Percentiles rank a stretch among this genome's conserved stretches.
phyloP scores from a whole-genome alignment of 2,113 vertebrate genomes.

The Vireo altiloquus region DNA sequence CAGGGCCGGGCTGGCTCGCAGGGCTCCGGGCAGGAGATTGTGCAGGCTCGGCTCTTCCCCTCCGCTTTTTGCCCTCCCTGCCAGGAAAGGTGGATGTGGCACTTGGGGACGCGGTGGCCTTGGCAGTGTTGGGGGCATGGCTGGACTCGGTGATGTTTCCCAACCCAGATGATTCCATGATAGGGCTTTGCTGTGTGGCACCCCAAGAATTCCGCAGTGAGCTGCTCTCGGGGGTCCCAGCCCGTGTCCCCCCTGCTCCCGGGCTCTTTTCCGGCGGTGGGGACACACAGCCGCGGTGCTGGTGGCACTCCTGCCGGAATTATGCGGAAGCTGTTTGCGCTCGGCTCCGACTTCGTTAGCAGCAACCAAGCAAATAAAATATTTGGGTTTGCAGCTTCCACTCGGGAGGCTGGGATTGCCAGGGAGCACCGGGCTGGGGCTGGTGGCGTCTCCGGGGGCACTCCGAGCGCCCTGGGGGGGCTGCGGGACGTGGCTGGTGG shows the following conservation, averaged over 20 bases:
- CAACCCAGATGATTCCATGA: background rate
- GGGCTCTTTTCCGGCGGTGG: background rate
- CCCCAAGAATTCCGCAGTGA: rapidly evolving
- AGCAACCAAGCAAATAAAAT: background rate
- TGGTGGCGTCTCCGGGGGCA: background rate
- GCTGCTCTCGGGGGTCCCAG: background rate
- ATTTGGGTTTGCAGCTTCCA: background rate
- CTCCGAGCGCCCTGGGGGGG: background rate
- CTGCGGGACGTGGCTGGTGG: background rate
- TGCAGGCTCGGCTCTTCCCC: background rate
- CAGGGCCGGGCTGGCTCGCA: background rate
- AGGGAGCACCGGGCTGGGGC: rapidly evolving
- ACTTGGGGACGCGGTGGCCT: background rate
- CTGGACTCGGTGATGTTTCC: background rate
- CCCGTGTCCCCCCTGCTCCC: background rate
- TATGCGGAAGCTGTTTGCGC: background rate
- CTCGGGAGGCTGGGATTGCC: background rate
- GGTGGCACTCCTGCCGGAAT: background rate
- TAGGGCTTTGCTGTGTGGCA: background rate
- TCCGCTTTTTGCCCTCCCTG: background rate
- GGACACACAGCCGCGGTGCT: background rate
- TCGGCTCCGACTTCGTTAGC: background rate
- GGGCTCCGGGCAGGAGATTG: background rate
- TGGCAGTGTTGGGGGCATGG: background rate
- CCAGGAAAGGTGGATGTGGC: background rate